These are phyloP conservation scores for Danio kyathit DNA, from an alignment of 2,797 vertebrate genomes.

Conservation along the genomic window DNA sequence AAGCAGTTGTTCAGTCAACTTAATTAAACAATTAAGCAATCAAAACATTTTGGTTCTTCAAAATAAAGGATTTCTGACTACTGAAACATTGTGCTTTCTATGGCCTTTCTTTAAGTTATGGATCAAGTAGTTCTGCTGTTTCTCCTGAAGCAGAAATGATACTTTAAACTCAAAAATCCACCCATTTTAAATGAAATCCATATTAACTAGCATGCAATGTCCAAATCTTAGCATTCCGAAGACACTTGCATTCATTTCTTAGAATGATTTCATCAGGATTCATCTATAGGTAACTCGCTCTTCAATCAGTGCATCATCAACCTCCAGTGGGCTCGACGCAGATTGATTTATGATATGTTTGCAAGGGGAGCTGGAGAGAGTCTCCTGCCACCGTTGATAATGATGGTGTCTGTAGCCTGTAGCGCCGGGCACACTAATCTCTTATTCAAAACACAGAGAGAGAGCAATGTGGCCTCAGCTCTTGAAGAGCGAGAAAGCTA, in stretches of 20 bases:
- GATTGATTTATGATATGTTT: conserved; percentile 62
- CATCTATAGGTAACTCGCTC: conserved; percentile 53
- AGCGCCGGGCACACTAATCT: conserved; percentile 51
- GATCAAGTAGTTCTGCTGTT: conserved; percentile 1
- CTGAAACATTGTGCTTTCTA: too few species aligned
- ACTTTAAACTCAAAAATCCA: conserved; percentile 20
- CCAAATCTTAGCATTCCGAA: conserved; percentile 41
- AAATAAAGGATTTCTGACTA: too few species aligned
- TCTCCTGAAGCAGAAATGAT: too few species aligned
- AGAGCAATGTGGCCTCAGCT: conserved; percentile 42
- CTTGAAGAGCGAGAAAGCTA: conserved; percentile 56
- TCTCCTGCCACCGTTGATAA: conserved; percentile 56
- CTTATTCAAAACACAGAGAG: conserved; percentile 51
- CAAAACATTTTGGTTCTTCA: too few species aligned
- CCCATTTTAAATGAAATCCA: conserved; percentile 12
- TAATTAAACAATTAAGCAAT: too few species aligned
- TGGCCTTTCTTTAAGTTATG: not conserved
- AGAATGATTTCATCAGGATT: conserved; percentile 47
- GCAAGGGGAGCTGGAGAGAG: conserved; percentile 43
- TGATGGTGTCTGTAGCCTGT: conserved; percentile 56
- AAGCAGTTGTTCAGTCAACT: too few species aligned
- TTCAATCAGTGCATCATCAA: conserved; percentile 55
- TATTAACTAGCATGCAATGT: conserved; percentile 1
- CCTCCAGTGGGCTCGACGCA: conserved; percentile 42
- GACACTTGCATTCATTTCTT: conserved; percentile 36